A percentile compares a stretch with the other conserved stretches of the same genome.
phyloP scores from a whole-genome alignment of 2,113 vertebrate species.

The Indicator indicator region DNA sequence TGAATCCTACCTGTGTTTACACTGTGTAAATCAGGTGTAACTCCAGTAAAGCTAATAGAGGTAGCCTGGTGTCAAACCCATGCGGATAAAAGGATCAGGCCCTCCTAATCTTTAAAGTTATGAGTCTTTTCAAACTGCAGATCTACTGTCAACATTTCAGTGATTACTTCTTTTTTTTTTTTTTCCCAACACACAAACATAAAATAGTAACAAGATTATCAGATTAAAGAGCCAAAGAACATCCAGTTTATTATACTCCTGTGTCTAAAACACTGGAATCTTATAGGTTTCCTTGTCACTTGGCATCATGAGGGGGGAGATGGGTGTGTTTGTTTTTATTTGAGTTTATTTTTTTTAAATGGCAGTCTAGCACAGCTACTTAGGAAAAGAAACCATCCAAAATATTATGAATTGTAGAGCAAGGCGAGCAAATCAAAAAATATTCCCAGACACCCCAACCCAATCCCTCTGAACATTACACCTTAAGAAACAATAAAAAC shows the following conservation, averaged over 20 bases:
- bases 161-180: conserved; percentile 44
- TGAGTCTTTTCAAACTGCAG: conserved; percentile 57
- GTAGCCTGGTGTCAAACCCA: conserved; percentile 35
- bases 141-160: conserved; percentile 49
- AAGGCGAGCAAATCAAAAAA: not conserved
- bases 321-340: not conserved
- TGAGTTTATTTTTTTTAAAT: not conserved
- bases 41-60: conserved; percentile 38
- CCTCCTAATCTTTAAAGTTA: conserved; percentile 61
- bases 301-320: not conserved
- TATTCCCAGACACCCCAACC: not conserved
- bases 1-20: conserved; percentile 38
- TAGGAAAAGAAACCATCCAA: not conserved
- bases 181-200: conserved; percentile 35
- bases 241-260: conserved; percentile 51
- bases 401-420: rapidly evolving
- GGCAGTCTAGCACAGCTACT: not conserved
- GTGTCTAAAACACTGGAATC: conserved; percentile 1
- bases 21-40: conserved; percentile 50
- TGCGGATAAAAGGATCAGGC: conserved; percentile 58
- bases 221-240: conserved; percentile 62
- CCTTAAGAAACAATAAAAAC: not conserved
- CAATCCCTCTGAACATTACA: not conserved
- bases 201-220: conserved; percentile 66
- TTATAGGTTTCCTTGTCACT: conserved; percentile 9